Evolutionary conservation across 2,888 invertebrate species (phyloP).

Genomic region (Lithodes maja): DNA sequence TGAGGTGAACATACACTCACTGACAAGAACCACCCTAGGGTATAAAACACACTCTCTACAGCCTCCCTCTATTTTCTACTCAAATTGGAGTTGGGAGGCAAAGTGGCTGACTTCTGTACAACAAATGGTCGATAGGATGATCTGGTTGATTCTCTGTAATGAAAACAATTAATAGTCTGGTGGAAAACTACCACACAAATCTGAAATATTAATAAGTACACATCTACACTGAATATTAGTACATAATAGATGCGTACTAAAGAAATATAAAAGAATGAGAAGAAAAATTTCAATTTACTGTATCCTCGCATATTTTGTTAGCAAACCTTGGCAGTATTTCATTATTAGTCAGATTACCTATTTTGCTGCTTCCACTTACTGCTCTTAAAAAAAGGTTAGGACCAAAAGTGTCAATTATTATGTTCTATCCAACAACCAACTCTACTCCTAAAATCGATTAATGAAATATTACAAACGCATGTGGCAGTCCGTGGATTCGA

Average conservation of each 20-base stretch:
- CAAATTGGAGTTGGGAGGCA: slow-evolving; percentile 78
- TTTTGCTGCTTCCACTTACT: too few species aligned
- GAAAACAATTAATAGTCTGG: not conserved
- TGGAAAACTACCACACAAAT: slow-evolving; percentile 6
- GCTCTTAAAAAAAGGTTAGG: too few species aligned
- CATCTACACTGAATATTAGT: not conserved
- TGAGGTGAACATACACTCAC: slow-evolving; percentile 2
- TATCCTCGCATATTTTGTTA: too few species aligned
- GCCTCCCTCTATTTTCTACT: slow-evolving; percentile 60
- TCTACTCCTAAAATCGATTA: too few species aligned
- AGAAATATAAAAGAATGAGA: too few species aligned
- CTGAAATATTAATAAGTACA: not conserved
- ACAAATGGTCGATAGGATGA: slow-evolving; percentile 82
- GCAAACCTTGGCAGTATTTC: too few species aligned
- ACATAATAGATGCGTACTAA: too few species aligned
- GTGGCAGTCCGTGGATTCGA: too few species aligned
- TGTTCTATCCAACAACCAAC: too few species aligned
- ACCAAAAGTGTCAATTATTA: too few species aligned
- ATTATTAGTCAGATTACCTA: too few species aligned
- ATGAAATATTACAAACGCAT: too few species aligned
- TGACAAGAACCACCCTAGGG: slow-evolving; percentile 16
- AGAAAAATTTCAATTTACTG: not conserved
- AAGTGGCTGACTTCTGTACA: slow-evolving; percentile 87
- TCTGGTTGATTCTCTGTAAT: slow-evolving; percentile 84
- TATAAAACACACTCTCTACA: slow-evolving; percentile 3